Evolutionary conservation across 2,888 invertebrate genomes (phyloP).

Genomic region (Parthenolecanium corni): DNA sequence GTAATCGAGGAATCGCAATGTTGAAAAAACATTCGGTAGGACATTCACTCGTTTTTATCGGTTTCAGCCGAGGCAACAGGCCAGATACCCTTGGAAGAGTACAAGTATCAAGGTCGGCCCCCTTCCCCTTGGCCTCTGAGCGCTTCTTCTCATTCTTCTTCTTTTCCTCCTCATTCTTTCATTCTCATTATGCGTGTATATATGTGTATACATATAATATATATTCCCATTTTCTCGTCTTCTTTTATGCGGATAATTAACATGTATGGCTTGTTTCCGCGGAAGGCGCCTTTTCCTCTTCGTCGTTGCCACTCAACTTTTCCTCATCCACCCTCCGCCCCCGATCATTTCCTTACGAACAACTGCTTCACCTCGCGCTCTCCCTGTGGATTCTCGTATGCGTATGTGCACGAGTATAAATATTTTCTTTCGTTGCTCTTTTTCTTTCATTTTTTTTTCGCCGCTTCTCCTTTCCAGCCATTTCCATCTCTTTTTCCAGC

Average conservation of each 20-base stretch:
- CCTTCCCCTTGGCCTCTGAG: no score
- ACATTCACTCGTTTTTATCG: constrained; percentile 13
- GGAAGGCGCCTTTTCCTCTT: constrained; percentile 13
- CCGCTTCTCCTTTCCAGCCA: no score
- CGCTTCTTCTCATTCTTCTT: no score
- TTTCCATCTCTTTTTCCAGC: no score
- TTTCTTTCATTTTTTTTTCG: no score
- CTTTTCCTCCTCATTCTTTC: no score
- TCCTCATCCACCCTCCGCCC: not conserved
- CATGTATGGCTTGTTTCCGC: constrained; percentile 23
- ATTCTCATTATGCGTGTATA: no score
- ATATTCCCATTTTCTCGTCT: no score
- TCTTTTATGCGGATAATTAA: constrained; percentile 11
- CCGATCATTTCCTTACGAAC: not conserved
- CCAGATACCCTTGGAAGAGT: constrained; percentile 21
- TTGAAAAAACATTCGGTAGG: not conserved
- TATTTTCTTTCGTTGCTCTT: no score
- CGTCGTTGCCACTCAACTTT: not conserved
- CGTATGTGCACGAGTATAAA: not conserved
- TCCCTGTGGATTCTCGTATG: not conserved
- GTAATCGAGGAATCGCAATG: not conserved
- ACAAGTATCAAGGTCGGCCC: constrained; percentile 18
- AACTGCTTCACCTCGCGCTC: not conserved
- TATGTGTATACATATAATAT: no score
- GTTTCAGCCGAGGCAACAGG: constrained; percentile 15